Evolutionary conservation across 2,113 vertebrate genomes (phyloP), one percentile per base, ranked within the genome.

Genomic region (Rallus limicola): DNA sequence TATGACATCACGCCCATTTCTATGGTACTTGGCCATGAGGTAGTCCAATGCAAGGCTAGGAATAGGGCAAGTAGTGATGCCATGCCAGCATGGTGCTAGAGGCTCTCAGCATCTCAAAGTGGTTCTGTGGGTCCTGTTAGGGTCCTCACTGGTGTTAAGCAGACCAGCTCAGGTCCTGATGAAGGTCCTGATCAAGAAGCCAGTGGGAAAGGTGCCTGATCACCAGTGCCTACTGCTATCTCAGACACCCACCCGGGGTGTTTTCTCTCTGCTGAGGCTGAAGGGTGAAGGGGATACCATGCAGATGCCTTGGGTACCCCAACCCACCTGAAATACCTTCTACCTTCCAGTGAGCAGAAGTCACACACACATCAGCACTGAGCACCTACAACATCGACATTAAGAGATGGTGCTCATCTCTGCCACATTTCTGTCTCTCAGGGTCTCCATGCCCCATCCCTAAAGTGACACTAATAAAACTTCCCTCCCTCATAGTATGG

Each of bases 141-240:
- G n/a, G 52, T 33, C 50, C 36, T 53, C 4, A 3, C 10, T 14
- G 8, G 42, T 5, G 5, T 21, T 69, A 29, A 5, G 9, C 0
- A 13, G 56, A n/a, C 34, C 2, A 0, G 34, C 70, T 82, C 65
- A 38, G 58, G 33, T 55, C 28, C 28, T 29, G 60, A 40, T 36
- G 18, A 18, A 84, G 17, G 19, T 42, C 28, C 15, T 40, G 46
- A 53, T 79, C 16, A 42, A 15, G 20, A 65, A 72, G 6, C 38
- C 64, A 44, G 44, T 1, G 5, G 1, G 4, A 0, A 0, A 14
- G 24, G 16, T 28, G 14, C 36, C 38, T 9, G 9, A 55, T 13
- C 25, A 80, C 13, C 67, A 53, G 11, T 3, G 12, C 13, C 71
- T 72, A 33, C 10, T 6, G 12, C 50, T 34, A 21, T 55, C 76